phyloP scores from a whole-genome alignment of 2,113 vertebrate genomes.

The Helogale parvula region DNA sequence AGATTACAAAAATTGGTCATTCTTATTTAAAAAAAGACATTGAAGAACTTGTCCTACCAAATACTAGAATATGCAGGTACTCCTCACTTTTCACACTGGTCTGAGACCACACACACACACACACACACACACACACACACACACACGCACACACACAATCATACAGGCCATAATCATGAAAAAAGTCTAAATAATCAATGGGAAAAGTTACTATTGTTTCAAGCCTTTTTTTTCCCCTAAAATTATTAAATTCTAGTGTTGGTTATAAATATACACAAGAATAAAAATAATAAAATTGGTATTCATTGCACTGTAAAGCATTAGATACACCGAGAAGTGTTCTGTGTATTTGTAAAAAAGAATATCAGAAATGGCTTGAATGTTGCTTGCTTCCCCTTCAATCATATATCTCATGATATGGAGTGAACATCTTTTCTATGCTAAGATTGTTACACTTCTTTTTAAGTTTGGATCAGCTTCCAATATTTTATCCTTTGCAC shows the following conservation, averaged over 20 bases:
- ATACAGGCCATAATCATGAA: not conserved
- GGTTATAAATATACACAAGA: not conserved
- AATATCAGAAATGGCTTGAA: not conserved
- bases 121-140: not conserved
- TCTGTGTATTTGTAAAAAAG: not conserved
- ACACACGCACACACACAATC: not conserved
- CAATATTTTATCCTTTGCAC: not conserved
- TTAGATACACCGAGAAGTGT: not conserved
- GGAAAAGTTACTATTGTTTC: not conserved
- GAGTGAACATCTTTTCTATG: not conserved
- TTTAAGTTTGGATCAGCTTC: not conserved
- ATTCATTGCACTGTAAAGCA: not conserved
- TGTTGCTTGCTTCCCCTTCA: not conserved
- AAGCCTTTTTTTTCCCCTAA: not conserved
- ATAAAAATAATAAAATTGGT: not conserved
- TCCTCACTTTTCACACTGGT: not conserved
- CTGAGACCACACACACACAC: not conserved
- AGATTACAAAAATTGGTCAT: not conserved
- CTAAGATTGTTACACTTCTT: not conserved
- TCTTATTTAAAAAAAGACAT: not conserved
- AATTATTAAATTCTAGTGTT: not conserved
- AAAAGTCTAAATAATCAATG: not conserved
- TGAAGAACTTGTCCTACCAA: not conserved
- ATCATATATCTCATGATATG: not conserved
- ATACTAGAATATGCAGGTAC: not conserved